phyloP scores from a whole-genome alignment of 92 coral and sea anemone genomes.

The Bergia puertoricense region DNA sequence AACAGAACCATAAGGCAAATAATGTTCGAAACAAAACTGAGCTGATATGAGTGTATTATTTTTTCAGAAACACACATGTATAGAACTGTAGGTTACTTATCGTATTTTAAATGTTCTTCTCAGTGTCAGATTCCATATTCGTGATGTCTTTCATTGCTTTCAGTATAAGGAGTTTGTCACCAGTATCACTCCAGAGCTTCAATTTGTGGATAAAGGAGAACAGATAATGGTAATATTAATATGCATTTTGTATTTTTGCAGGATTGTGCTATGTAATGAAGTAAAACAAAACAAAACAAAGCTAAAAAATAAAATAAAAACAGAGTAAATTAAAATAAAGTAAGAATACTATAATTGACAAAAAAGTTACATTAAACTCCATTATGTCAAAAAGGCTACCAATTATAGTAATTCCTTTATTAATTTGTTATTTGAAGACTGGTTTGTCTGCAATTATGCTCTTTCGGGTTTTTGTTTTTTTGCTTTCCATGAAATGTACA shows the following conservation, averaged over 20 bases:
- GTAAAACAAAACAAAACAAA: neutral
- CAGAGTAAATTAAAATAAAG: neutral
- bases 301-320: neutral
- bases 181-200: slow-evolving; percentile 18
- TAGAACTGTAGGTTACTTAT: neutral
- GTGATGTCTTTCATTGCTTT: neutral
- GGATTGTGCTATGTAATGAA: neutral
- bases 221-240: slow-evolving; percentile 28
- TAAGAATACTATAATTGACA: no score
- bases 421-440: neutral
- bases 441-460: no score
- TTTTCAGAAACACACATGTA: no score
- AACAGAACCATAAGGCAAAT: no score
- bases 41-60: neutral
- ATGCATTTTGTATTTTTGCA: neutral
- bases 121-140: neutral
- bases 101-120: neutral
- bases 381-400: no score
- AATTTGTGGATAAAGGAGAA: slow-evolving; percentile 28
- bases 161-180: slow-evolving; percentile 30
- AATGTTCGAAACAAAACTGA: no score
- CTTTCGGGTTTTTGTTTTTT: no score
- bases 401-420: neutral
- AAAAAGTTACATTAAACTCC: no score
- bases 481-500: no score